These are phyloP conservation scores for Brachyalestes nurse DNA, from an alignment of 2,797 vertebrate species.

Conservation along the genomic window DNA sequence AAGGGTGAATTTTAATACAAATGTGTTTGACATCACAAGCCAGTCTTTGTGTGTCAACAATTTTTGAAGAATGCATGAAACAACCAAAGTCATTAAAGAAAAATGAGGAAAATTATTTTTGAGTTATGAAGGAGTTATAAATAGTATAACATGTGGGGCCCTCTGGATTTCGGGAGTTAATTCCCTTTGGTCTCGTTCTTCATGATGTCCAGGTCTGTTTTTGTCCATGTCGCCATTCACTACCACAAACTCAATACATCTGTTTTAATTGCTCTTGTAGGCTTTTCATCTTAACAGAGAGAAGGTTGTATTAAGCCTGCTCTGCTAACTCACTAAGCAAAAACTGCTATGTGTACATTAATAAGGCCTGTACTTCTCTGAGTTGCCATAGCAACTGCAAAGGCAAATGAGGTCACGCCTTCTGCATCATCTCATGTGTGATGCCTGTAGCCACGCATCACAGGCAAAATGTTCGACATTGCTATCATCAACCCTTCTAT, in stretches of 20 bases:
- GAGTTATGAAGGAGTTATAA: not conserved
- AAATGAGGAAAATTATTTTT: no score
- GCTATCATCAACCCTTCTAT: not conserved
- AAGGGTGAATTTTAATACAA: no score
- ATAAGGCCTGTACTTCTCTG: conserved; percentile 33
- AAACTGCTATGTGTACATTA: conserved; percentile 26
- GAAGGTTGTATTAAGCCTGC: not conserved
- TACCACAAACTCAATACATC: not conserved
- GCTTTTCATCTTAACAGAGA: not conserved
- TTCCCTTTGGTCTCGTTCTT: not conserved
- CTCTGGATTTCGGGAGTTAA: not conserved
- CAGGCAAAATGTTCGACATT: not conserved
- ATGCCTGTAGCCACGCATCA: conserved; percentile 12
- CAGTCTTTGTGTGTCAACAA: no score
- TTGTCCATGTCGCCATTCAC: not conserved
- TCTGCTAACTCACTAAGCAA: not conserved
- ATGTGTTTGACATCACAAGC: no score
- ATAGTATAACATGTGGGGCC: not conserved
- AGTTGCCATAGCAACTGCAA: conserved; percentile 45
- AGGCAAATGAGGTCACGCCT: conserved; percentile 40
- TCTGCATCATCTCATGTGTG: conserved; percentile 35
- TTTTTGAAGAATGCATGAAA: no score
- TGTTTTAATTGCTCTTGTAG: not conserved
- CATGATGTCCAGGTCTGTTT: not conserved
- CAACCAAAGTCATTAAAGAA: no score